These are phyloP conservation scores for Oryzias curvinotus DNA, from an alignment of 2,113 vertebrate genomes.

Conservation along the genomic window DNA sequence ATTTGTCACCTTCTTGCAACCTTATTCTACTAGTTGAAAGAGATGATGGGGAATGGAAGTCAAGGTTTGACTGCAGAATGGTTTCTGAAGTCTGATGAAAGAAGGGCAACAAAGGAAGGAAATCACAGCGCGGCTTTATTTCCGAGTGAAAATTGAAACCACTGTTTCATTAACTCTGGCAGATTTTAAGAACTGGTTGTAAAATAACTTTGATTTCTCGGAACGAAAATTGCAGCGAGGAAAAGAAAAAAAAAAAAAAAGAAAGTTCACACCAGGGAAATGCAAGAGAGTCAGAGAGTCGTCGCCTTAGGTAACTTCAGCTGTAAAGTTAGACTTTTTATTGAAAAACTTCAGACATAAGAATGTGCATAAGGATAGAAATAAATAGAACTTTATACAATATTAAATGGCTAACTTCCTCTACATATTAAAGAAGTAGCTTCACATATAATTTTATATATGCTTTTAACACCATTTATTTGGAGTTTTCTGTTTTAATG, in stretches of 20 bases:
- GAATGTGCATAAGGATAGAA: too few relatives aligned
- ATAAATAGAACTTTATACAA: too few relatives aligned
- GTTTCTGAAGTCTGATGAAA: slow-evolving; percentile 16
- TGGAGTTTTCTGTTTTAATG: too few relatives aligned
- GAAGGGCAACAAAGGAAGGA: slow-evolving; percentile 15
- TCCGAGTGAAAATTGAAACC: slow-evolving; percentile 27
- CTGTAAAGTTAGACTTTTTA: too few relatives aligned
- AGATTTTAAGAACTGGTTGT: slow-evolving; percentile 15
- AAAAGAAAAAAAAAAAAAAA: neutral
- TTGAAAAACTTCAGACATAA: too few relatives aligned
- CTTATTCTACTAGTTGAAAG: slow-evolving; percentile 33
- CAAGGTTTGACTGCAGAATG: slow-evolving; percentile 15
- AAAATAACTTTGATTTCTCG: slow-evolving; percentile 16
- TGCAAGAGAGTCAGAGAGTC: too few relatives aligned
- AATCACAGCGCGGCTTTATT: slow-evolving; percentile 7
- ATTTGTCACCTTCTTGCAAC: slow-evolving; percentile 33
- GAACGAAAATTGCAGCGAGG: neutral
- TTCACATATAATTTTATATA: too few relatives aligned
- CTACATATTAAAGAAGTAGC: too few relatives aligned
- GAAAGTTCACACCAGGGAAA: too few relatives aligned
- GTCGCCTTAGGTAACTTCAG: too few relatives aligned
- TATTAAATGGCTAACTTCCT: too few relatives aligned
- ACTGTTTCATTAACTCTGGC: slow-evolving; percentile 38
- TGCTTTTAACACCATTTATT: too few relatives aligned
- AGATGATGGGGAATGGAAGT: slow-evolving; percentile 14